Conservation (phyloP, 2,113 vertebrate species). For the Psilopsiagon aymara region DNA sequence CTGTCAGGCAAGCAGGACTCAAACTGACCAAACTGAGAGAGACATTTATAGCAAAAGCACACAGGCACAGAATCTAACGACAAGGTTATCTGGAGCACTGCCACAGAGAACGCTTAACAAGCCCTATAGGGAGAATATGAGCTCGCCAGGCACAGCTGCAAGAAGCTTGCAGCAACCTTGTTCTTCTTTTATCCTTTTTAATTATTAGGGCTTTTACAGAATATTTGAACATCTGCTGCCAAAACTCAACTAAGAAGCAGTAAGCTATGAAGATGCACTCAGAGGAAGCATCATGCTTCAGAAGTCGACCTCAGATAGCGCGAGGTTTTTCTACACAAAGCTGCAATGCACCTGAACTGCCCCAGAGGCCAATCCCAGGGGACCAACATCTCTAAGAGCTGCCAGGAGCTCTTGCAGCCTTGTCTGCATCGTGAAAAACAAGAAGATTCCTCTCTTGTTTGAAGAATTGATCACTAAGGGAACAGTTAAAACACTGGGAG, state of each 20-base stretch:
- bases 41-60: neutral
- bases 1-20: neutral
- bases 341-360: neutral
- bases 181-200: neutral
- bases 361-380: neutral
- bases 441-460: neutral
- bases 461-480: neutral
- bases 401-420: neutral
- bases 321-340: neutral
- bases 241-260: neutral
- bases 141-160: neutral
- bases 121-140: neutral
- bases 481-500: neutral
- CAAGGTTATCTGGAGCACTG: neutral
- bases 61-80: neutral
- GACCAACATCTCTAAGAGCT: neutral
- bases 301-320: rapidly evolving
- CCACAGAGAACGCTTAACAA: neutral
- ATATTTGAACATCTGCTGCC: neutral
- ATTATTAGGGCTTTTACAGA: neutral
- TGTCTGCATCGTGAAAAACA: rapidly evolving
- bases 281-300: neutral
- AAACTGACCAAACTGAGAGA: neutral
- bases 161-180: neutral
- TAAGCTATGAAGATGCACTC: neutral